Evolutionary conservation across 1,140 invertebrate species (phyloP).

Genomic region (Euglossa dilemma): DNA sequence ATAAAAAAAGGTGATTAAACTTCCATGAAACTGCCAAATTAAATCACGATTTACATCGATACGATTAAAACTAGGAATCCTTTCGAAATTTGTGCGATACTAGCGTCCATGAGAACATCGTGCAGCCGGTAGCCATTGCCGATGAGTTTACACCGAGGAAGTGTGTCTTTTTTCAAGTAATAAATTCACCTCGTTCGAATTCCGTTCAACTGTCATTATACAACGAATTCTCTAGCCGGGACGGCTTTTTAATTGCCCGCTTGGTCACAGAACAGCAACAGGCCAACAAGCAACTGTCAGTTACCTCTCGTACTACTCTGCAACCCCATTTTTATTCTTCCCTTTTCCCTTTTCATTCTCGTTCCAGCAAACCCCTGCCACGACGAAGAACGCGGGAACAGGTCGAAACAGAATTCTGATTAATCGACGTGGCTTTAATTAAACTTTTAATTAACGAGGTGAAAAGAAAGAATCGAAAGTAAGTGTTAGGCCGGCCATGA

Average conservation of each 20-base stretch:
- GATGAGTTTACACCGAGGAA: not conserved
- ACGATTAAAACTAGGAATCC: not conserved
- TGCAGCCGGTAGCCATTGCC: not conserved
- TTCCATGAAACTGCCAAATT: not conserved
- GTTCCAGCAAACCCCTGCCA: not conserved
- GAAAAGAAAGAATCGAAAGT: slow-evolving; percentile 51
- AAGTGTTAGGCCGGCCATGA: slow-evolving; percentile 34
- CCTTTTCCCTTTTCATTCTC: not conserved
- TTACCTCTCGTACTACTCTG: not conserved
- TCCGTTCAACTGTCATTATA: slow-evolving; percentile 2
- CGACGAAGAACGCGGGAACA: slow-evolving; percentile 5
- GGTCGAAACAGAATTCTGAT: slow-evolving; percentile 63
- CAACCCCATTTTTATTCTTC: slow-evolving; percentile 17
- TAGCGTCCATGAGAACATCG: not conserved
- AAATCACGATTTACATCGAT: not conserved
- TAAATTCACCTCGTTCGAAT: not conserved
- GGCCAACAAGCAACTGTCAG: slow-evolving; percentile 34
- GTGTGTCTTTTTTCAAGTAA: slow-evolving; percentile 9
- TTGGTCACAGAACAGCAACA: slow-evolving; percentile 34
- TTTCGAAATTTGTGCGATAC: not conserved
- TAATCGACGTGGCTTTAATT: slow-evolving; percentile 67
- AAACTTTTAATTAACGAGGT: slow-evolving; percentile 68
- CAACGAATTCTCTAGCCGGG: slow-evolving; percentile 17
- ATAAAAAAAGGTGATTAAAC: not conserved
- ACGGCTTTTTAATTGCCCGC: slow-evolving; percentile 54